Percentiles rank a stretch among this genome's conserved stretches.
These are phyloP conservation scores for Nothura maculosa DNA, from an alignment of 2,797 vertebrate genomes.

Conservation along the genomic window DNA sequence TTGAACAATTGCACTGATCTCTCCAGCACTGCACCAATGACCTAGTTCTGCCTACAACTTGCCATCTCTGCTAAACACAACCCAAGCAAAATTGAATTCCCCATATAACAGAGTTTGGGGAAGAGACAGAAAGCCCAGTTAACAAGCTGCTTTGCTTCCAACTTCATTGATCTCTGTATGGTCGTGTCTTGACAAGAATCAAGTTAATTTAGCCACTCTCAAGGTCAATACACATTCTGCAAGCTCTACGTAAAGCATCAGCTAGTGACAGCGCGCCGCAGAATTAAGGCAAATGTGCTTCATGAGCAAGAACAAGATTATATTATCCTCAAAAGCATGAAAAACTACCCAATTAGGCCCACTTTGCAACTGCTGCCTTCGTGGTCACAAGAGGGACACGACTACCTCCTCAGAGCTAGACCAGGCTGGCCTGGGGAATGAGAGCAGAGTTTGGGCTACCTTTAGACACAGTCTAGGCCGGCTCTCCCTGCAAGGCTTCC, in stretches of 20 bases:
- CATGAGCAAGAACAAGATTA: background rate
- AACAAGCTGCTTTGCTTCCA: background rate
- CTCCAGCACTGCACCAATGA: background rate
- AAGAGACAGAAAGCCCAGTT: background rate
- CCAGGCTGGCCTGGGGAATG: background rate
- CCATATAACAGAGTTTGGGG: background rate
- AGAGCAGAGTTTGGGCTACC: background rate
- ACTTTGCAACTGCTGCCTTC: background rate
- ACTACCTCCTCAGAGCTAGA: background rate
- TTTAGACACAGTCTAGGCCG: background rate
- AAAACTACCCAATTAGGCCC: background rate
- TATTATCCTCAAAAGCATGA: background rate
- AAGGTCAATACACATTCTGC: background rate
- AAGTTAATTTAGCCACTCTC: background rate
- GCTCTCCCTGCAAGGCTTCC: background rate
- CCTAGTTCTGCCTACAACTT: background rate
- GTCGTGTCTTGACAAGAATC: background rate
- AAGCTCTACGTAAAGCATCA: background rate
- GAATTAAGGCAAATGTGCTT: background rate
- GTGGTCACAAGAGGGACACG: background rate
- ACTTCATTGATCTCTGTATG: background rate
- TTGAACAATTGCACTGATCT: background rate
- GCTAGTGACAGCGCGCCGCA: background rate
- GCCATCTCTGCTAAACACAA: slow-evolving; percentile 7
- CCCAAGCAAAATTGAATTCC: background rate